These are phyloP conservation scores for Aurelia sp. DNA, from an alignment of 30 jellyfish, hydroid and myxozoan species.

Conservation along the genomic window DNA sequence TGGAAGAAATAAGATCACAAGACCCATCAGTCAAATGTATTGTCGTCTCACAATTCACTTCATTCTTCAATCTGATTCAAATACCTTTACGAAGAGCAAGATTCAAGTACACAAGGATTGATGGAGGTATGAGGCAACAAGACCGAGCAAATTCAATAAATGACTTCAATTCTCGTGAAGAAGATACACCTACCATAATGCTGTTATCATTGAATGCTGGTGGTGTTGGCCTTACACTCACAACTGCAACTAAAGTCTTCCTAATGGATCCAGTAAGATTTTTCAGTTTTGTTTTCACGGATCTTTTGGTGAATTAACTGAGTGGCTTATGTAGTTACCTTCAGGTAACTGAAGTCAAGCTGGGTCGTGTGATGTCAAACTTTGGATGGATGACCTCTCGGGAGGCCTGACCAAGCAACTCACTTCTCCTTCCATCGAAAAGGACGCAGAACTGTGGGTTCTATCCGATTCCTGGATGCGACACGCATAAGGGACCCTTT, in stretches of 20 bases:
- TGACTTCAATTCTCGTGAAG: conserved; percentile 29
- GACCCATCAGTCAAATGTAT: conserved; percentile 68
- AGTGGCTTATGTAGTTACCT: no score
- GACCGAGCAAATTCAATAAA: conserved; percentile 59
- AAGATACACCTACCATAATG: conserved; percentile 71
- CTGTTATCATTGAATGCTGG: conserved; percentile 78
- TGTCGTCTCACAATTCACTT: conserved; percentile 73
- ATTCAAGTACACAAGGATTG: conserved; percentile 64
- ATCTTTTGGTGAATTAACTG: no score
- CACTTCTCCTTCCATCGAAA: no score
- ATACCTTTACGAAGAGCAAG: conserved; percentile 56
- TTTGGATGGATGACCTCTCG: no score
- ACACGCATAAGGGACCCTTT: no score
- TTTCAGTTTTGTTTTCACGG: background rate
- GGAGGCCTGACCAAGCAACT: no score
- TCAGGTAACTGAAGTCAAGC: no score
- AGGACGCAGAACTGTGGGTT: no score
- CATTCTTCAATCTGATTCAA: conserved; percentile 69
- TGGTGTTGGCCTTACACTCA: conserved; percentile 72
- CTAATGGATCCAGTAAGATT: conserved; percentile 77
- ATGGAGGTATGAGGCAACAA: conserved; percentile 64
- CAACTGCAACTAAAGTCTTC: conserved; percentile 71
- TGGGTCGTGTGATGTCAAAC: no score
- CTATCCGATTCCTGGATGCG: no score
- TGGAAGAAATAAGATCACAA: conserved; percentile 41